Evolutionary conservation across 2,113 vertebrate species (phyloP), one percentile per base, ranked within the genome.

Genomic region (Hemichromis elongatus): DNA sequence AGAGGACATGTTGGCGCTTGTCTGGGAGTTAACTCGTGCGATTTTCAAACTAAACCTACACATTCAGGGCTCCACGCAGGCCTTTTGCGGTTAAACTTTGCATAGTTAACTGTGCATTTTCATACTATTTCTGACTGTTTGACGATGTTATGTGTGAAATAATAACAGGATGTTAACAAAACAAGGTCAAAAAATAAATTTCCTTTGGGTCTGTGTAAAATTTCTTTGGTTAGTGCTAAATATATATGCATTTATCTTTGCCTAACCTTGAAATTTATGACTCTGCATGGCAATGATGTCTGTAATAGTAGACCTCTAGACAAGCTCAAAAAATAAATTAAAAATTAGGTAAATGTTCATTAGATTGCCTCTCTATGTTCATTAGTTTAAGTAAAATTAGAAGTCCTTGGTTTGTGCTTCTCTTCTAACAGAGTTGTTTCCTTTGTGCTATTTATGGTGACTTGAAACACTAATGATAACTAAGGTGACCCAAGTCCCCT

Each of bases 391-490:
- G 68, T 75, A 30, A 2, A 28, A n/a, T 50, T 30, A 30, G 42
- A 75, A 75, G 68, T 75, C 68, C 26, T 50, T 50, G 24, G 18
- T 50, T 42, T 30, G 16, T 73, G 68, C 19, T 28, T 75, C 16
- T 50, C 26, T 19, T 26, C 42, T 50, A 2, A 30, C 68, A 50
- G 11, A 50, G 42, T 18, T 19, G 16, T 5, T 28, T 50, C 14
- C 24, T 73, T 50, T 73, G 68, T 73, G 42, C 68, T 47, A 26
- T 75, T 75, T 13, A 50, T 75, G 68, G 26, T 30, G 24, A 50
- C 24, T 75, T 50, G 9, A 47, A 73, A 50, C 2, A 50, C 16
- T 24, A 50, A 47, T 47, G 24, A 73, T 30, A 30, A 50, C 24
- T 19, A 45, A 73, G 16, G 68, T 4, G 68, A 75, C 24, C 26